Evolutionary conservation across 1,140 invertebrate genomes (phyloP).

Genomic region (Drosophila ficusphila): DNA sequence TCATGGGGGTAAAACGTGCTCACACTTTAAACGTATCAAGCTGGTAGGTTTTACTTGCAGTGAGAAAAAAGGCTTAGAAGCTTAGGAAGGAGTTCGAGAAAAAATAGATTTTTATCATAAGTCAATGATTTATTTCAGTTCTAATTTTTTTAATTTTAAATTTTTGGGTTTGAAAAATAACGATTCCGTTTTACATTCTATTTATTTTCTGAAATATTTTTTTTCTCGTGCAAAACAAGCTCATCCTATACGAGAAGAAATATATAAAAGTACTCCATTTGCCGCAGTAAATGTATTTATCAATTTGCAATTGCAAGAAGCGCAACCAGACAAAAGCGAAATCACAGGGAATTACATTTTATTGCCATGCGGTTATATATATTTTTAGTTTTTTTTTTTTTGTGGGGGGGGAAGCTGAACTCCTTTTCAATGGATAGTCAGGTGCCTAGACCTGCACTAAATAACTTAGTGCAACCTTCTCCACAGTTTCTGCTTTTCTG

Average conservation of each 20-base stretch:
- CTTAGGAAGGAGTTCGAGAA: background rate
- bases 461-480: conserved; percentile 24
- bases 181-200: background rate
- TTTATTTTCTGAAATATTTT: background rate
- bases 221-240: conserved; percentile 12
- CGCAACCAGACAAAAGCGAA: conserved; percentile 65
- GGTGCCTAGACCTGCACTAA: conserved; percentile 29
- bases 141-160: too few relatives aligned
- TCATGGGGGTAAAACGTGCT: conserved; percentile 66
- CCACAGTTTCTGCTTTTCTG: conserved; percentile 6
- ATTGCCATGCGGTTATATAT: conserved; percentile 48
- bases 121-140: too few relatives aligned
- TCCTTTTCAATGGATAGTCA: conserved; percentile 18
- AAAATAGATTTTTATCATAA: background rate
- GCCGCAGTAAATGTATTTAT: conserved; percentile 74
- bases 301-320: conserved; percentile 72
- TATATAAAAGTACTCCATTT: conserved; percentile 28
- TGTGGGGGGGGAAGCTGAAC: conserved; percentile 5
- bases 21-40: conserved; percentile 28
- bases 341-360: conserved; percentile 76
- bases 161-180: too few relatives aligned
- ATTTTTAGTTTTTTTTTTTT: background rate
- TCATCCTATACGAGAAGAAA: conserved; percentile 1
- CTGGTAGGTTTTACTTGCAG: conserved; percentile 5
- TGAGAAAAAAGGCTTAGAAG: background rate